Evolutionary conservation across 1,140 invertebrate genomes (phyloP).

Genomic region (Sarcophaga peregrina): DNA sequence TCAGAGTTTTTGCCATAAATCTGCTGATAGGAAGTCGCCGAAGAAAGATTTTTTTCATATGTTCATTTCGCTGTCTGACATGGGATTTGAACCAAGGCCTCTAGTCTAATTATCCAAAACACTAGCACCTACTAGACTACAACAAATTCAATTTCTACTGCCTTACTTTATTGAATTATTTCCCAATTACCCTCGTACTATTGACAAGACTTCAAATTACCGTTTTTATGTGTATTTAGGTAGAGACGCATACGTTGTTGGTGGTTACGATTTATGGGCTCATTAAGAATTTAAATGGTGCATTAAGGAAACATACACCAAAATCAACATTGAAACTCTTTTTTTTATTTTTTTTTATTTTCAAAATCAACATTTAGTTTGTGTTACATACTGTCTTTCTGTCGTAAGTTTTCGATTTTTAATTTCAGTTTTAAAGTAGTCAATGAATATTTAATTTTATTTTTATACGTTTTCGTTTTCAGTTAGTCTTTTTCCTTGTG

Average conservation of each 20-base stretch:
- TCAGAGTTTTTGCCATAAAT: too few relatives aligned
- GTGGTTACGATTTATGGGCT: constrained; percentile 16
- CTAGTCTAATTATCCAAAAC: too few relatives aligned
- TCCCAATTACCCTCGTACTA: neutral
- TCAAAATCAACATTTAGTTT: constrained; percentile 2
- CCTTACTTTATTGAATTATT: too few relatives aligned
- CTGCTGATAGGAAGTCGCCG: too few relatives aligned
- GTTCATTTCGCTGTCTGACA: too few relatives aligned
- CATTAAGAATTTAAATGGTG: constrained; percentile 27
- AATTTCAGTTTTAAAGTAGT: constrained; percentile 19
- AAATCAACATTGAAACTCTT: neutral
- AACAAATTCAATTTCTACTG: too few relatives aligned
- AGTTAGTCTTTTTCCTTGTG: too few relatives aligned
- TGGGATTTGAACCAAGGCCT: too few relatives aligned
- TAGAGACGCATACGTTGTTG: neutral
- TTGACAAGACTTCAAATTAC: neutral
- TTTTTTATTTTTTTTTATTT: neutral
- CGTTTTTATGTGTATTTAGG: neutral
- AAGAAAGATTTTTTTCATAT: too few relatives aligned
- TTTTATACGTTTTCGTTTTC: neutral
- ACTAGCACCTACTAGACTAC: too few relatives aligned
- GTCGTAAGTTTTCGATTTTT: neutral
- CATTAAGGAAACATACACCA: neutral
- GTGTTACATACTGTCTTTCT: too few relatives aligned
- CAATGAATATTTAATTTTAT: constrained; percentile 24